phyloP scores from a whole-genome alignment of 2,888 invertebrate species.

The Xanthia togata region DNA sequence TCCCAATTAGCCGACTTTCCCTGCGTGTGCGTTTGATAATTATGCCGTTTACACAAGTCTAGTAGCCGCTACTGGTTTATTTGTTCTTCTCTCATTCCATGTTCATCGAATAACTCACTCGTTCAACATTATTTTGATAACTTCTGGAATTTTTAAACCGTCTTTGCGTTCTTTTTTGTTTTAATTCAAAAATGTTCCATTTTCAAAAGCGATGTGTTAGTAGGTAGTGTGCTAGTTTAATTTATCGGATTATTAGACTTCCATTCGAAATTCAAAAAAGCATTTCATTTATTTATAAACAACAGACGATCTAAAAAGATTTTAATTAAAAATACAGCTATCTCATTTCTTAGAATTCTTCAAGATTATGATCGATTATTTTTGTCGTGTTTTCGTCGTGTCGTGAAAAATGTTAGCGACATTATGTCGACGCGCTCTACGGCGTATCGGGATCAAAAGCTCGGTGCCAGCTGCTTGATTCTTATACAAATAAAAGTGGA shows the following conservation, averaged over 20 bases:
- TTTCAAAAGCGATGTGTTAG: constrained; percentile 52
- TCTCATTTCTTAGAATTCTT: constrained; percentile 80
- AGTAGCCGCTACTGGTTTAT: constrained; percentile 79
- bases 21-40: constrained; percentile 75
- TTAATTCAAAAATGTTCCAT: constrained; percentile 43
- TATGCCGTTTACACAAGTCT: constrained; percentile 77
- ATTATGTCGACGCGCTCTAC: constrained; percentile 83
- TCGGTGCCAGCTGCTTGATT: constrained; percentile 84
- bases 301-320: constrained; percentile 60
- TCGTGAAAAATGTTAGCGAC: constrained; percentile 84
- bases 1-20: constrained; percentile 79
- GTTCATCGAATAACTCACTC: constrained; percentile 55
- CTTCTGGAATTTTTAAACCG: constrained; percentile 47
- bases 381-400: constrained; percentile 84
- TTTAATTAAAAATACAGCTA: constrained; percentile 76
- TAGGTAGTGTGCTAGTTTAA: constrained; percentile 50
- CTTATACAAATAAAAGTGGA: constrained; percentile 88
- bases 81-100: constrained; percentile 68
- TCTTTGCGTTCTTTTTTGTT: constrained; percentile 27
- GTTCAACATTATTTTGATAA: constrained; percentile 55
- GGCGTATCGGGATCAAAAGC: constrained; percentile 88
- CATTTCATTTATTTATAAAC: constrained; percentile 60
- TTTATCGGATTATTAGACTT: constrained; percentile 62
- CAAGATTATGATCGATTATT: constrained; percentile 88
- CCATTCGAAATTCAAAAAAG: constrained; percentile 51